Conservation (phyloP, 1,140 invertebrate genomes). For the Choristoneura fumiferana region DNA sequence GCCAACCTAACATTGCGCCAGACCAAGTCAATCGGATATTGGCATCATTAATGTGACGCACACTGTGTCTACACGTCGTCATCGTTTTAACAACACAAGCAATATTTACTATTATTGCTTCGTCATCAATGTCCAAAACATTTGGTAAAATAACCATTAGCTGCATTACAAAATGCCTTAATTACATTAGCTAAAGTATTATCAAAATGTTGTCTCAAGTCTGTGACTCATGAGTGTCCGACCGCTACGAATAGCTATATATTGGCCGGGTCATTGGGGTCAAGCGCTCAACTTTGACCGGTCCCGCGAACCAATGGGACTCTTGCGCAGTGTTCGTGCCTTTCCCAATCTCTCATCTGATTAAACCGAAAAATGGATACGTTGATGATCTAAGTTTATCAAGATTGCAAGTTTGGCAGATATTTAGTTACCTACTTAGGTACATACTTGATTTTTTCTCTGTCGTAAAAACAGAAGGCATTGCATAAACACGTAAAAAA, state of each 20-base stretch:
- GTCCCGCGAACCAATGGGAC: slow-evolving; percentile 20
- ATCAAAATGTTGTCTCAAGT: slow-evolving; percentile 1
- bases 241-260: slow-evolving; percentile 23
- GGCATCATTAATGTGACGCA: no score
- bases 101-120: no score
- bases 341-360: slow-evolving; percentile 1
- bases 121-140: no score
- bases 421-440: no score
- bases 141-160: neutral
- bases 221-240: slow-evolving; percentile 13
- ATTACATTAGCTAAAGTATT: neutral
- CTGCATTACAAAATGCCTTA: neutral
- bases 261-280: slow-evolving; percentile 45
- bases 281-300: slow-evolving; percentile 54
- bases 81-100: no score
- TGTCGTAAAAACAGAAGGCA: slow-evolving; percentile 16
- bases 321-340: neutral
- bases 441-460: no score
- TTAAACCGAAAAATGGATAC: no score
- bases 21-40: no score
- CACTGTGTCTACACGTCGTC: no score
- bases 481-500: neutral
- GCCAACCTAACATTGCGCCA: no score
- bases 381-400: no score
- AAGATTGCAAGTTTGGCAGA: no score